Evolutionary conservation across 1,140 invertebrate genomes (phyloP).

Genomic region (Apis florea): DNA sequence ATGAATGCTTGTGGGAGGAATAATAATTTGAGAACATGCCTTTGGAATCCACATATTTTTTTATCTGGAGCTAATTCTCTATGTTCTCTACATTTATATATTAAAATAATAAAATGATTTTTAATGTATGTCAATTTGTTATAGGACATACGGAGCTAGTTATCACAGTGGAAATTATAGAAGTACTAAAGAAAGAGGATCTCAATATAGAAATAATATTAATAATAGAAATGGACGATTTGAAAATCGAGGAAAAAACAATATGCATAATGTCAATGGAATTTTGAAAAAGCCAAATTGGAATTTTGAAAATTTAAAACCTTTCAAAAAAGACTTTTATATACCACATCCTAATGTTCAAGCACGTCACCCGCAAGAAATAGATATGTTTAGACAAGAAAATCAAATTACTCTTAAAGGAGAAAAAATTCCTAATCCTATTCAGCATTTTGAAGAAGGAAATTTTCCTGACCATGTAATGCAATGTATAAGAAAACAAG

Average conservation of each 20-base stretch:
- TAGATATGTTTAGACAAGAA: constrained; percentile 86
- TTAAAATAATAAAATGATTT: background rate
- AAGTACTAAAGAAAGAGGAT: constrained; percentile 67
- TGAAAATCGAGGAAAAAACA: constrained; percentile 64
- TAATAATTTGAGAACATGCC: constrained; percentile 83
- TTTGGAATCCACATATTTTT: constrained; percentile 86
- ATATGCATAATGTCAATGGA: constrained; percentile 82
- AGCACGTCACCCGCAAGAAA: constrained; percentile 86
- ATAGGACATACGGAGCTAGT: constrained; percentile 75
- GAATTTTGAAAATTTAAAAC: constrained; percentile 87
- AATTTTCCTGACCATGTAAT: constrained; percentile 90
- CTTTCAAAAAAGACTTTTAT: constrained; percentile 98
- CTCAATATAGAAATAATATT: constrained; percentile 65
- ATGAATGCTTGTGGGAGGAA: constrained; percentile 88
- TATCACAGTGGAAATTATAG: constrained; percentile 67
- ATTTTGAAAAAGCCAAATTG: constrained; percentile 89
- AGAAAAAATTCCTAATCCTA: constrained; percentile 86
- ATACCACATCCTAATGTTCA: constrained; percentile 88
- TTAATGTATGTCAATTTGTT: background rate
- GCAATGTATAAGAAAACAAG: constrained; percentile 85
- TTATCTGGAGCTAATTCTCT: constrained; percentile 87
- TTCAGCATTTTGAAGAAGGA: constrained; percentile 89
- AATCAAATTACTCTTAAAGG: constrained; percentile 93
- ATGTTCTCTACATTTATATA: constrained; percentile 82
- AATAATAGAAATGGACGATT: constrained; percentile 74